phyloP scores from a whole-genome alignment of 2,797 vertebrate species.

The Alectoris magna region DNA sequence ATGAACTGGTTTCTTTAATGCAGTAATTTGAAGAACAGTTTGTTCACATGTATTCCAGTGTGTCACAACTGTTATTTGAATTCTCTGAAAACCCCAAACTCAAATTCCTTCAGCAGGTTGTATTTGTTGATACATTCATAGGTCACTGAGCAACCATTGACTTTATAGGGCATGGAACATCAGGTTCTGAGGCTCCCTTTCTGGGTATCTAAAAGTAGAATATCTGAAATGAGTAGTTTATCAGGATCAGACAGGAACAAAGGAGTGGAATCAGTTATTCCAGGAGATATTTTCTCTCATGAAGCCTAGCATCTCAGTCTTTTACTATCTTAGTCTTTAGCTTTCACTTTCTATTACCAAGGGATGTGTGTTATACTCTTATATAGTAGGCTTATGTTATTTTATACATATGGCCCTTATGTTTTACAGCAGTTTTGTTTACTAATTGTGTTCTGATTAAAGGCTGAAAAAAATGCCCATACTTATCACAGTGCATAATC shows the following conservation, averaged over 20 bases:
- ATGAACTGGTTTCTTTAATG: not conserved
- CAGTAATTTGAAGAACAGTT: not conserved
- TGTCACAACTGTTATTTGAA: not conserved
- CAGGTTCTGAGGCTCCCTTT: fast-evolving
- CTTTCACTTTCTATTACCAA: not conserved
- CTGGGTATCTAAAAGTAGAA: not conserved
- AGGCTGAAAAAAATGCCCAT: not conserved
- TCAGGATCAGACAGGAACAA: not conserved
- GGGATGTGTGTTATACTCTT: not conserved
- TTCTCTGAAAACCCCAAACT: not conserved
- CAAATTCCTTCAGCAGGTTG: not conserved
- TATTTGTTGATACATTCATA: not conserved
- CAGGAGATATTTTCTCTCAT: not conserved
- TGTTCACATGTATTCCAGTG: not conserved
- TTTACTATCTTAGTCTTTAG: not conserved
- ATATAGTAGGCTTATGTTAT: too few species aligned
- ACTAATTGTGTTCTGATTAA: not conserved
- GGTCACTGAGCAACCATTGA: not conserved
- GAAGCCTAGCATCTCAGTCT: not conserved
- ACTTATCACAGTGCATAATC: conserved; percentile 8
- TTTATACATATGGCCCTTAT: too few species aligned
- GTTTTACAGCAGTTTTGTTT: not conserved
- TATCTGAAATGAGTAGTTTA: not conserved
- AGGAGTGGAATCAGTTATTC: not conserved
- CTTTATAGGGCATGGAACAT: not conserved